Evolutionary conservation across 1,140 invertebrate genomes (phyloP).

Genomic region (Drosophila busckii): DNA sequence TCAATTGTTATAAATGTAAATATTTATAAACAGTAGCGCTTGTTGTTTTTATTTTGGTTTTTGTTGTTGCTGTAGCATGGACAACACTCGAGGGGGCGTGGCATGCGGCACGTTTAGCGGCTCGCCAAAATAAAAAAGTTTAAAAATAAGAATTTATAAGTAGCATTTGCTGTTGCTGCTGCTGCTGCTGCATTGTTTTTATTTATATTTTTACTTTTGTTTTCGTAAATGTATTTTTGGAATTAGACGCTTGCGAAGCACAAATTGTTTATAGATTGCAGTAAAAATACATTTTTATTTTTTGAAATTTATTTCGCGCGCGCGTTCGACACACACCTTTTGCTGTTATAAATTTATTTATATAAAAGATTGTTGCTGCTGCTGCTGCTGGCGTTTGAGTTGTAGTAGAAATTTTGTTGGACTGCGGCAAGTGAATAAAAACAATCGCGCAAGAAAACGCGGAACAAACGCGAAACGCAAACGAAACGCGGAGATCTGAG

Average conservation of each 20-base stretch:
- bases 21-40: slow-evolving; percentile 35
- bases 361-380: neutral
- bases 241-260: slow-evolving; percentile 58
- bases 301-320: slow-evolving; percentile 38
- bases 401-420: slow-evolving; percentile 5
- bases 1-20: slow-evolving; percentile 24
- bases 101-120: slow-evolving; percentile 9
- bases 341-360: slow-evolving; percentile 4
- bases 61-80: too few relatives aligned
- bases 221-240: slow-evolving; percentile 60
- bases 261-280: slow-evolving; percentile 71
- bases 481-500: slow-evolving; percentile 44
- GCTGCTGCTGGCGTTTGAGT: neutral
- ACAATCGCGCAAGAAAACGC: slow-evolving; percentile 51
- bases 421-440: slow-evolving; percentile 21
- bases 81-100: slow-evolving; percentile 5
- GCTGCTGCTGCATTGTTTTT: slow-evolving; percentile 32
- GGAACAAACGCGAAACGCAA: slow-evolving; percentile 36
- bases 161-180: slow-evolving; percentile 40
- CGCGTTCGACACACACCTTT: slow-evolving; percentile 12
- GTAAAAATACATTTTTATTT: slow-evolving; percentile 65
- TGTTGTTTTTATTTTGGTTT: too few relatives aligned
- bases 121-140: slow-evolving; percentile 57
- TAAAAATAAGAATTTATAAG: slow-evolving; percentile 71
- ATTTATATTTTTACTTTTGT: slow-evolving; percentile 19